Base-by-base conservation (phyloP, 2,797 vertebrate genomes). In the Sorex maritimensis region DNA sequence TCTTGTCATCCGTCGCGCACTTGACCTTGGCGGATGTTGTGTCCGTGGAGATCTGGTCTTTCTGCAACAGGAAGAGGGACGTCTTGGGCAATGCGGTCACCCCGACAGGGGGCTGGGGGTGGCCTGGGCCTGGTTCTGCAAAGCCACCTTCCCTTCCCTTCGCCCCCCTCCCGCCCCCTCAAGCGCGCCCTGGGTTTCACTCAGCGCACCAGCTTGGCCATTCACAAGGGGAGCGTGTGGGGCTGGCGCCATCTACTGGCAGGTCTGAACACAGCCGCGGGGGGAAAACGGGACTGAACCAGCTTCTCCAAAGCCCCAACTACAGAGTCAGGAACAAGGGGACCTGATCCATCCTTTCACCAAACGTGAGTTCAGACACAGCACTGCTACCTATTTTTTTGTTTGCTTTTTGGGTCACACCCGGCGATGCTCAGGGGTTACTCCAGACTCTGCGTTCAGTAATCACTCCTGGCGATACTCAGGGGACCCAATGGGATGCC, bases 171-270 rank as follows among this genome's bases (percentile, higher is more conserved):
- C 34, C 34, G n/a, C 26, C 30, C 2, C 63, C 55, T 52, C 49
- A 71, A 65, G 44, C 15, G 78, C 14, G 26, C 8, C 9, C 4
- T 21, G 0, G 41, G 26, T 81, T 3, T 81, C n/a, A 6, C 4
- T 81, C n/a, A 6, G 26, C 34, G 30, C 0, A 23, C 19, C 34
- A 1, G 4, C 7, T 34, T 71, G 0, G n/a, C 24, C 46, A 34
- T 34, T 69, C 72, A 41, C n/a, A 4, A 46, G 65, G 44, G 17
- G 11, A 7, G 8, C 0, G 23, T 15, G 4, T 58, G 72, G 63
- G 79, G 91, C 85, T 49, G 92, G 93, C 95, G 82, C 98, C 98
- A 97, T 96, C 98, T 98, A 91, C 97, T 94, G 98, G 96, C 46
- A 75, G 87, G 81, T 7, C 78, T 75, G 17, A 19, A 21, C 17